Percentiles rank a stretch among this genome's conserved stretches.
Evolutionary conservation across 2,888 invertebrate genomes (phyloP).

Genomic region (Pollenia amentaria): DNA sequence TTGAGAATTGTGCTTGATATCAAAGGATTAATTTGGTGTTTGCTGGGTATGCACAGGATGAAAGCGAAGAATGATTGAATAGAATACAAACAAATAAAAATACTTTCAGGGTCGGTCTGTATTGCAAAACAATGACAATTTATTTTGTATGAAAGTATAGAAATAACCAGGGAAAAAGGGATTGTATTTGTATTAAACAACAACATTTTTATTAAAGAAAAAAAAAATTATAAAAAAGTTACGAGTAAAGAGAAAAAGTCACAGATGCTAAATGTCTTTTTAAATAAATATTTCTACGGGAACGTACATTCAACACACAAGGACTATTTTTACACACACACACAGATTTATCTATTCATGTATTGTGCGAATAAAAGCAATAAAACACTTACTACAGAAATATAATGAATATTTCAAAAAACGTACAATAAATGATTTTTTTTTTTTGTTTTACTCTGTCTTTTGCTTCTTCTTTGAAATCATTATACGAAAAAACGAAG

Average conservation of each 20-base stretch:
- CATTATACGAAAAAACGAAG: not conserved
- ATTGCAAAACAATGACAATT: constrained; percentile 71
- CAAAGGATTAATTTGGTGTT: too few relatives aligned
- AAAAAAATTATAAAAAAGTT: not conserved
- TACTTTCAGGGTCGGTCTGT: constrained; percentile 62
- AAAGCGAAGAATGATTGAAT: not conserved
- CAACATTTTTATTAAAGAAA: constrained; percentile 24
- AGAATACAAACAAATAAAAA: constrained; percentile 23
- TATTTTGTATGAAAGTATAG: constrained; percentile 45
- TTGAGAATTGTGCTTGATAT: too few relatives aligned
- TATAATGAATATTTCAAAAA: constrained; percentile 65
- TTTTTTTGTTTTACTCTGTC: constrained; percentile 11
- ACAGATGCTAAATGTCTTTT: constrained; percentile 73
- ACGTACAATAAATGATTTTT: constrained; percentile 68
- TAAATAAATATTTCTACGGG: constrained; percentile 67
- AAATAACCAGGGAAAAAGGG: constrained; percentile 38
- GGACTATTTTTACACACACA: not conserved
- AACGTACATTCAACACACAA: constrained; percentile 3
- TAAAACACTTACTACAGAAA: constrained; percentile 14
- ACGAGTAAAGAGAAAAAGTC: constrained; percentile 62
- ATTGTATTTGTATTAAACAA: constrained; percentile 47
- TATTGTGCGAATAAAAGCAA: too few relatives aligned
- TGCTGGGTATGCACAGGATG: too few relatives aligned
- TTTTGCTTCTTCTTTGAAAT: not conserved
- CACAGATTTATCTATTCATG: constrained; percentile 28